Evolutionary conservation across 2,888 invertebrate genomes (phyloP).

Genomic region (Synanthedon tipuliformis): DNA sequence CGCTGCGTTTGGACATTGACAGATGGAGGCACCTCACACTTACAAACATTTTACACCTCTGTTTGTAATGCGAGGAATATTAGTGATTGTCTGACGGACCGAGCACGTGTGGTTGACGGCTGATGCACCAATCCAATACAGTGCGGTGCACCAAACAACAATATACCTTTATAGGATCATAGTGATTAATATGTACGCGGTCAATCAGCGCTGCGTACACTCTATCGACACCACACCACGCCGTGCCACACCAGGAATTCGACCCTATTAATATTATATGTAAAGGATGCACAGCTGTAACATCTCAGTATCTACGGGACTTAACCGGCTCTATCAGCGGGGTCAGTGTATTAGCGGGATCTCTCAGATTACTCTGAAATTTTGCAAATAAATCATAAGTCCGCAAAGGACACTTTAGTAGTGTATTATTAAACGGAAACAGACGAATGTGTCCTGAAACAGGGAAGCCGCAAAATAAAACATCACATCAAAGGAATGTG

Average conservation of each 20-base stretch:
- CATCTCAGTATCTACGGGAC: not conserved
- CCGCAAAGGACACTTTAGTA: too few relatives aligned
- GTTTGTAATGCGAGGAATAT: constrained; percentile 14
- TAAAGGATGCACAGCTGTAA: constrained; percentile 35
- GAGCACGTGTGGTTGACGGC: constrained; percentile 8
- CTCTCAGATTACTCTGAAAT: too few relatives aligned
- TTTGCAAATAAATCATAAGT: too few relatives aligned
- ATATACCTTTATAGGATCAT: not conserved
- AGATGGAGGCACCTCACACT: constrained; percentile 35
- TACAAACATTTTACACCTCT: constrained; percentile 54
- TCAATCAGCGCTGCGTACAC: constrained; percentile 18
- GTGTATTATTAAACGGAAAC: too few relatives aligned
- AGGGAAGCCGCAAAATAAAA: too few relatives aligned
- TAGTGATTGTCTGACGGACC: constrained; percentile 11
- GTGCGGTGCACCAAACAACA: not conserved
- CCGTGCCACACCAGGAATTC: constrained; percentile 31
- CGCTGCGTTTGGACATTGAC: constrained; percentile 40
- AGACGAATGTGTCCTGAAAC: too few relatives aligned
- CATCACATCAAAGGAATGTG: too few relatives aligned
- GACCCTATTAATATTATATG: constrained; percentile 57
- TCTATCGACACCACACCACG: constrained; percentile 11
- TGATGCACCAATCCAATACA: constrained; percentile 1
- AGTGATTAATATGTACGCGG: constrained; percentile 41
- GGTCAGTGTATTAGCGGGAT: too few relatives aligned
- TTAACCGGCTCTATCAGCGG: too few relatives aligned